Base-by-base conservation (phyloP, 2,888 invertebrate genomes). In the Rhabditoides inermis region DNA sequence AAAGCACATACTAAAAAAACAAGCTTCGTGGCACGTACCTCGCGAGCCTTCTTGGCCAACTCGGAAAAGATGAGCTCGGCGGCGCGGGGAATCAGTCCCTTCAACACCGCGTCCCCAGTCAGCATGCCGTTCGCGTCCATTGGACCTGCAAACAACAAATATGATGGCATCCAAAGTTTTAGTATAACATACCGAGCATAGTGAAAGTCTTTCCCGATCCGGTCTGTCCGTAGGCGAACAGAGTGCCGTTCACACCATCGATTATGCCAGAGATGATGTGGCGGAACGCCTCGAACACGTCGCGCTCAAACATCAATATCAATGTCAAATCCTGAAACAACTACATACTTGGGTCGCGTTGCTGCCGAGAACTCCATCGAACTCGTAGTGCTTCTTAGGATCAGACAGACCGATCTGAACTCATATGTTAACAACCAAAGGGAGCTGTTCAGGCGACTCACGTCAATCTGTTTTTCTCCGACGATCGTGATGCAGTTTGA, bases 181-280 rank as follows among this genome's bases (percentile, higher is more conserved):
- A 32, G 32, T 10, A 10, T 32, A 10, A 32, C 15, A 32, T 32
- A 66, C 78, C 79, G 15, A 79, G 52, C 79, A 79, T 79, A 3
- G 78, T 79, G 58, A 76, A 78, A 1, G 79, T 79, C 60, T 79
- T 79, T 4, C 79, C 79, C 23, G 77, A 77, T 32, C 62, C 79
- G 15, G 79, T 79, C 66, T 79, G 78, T 1, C 79, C 79, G 66
- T 79, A 79, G 2, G 79, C 79, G 72, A 79, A 79, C 47, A 79
- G 77, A 3, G 79, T 79, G 2, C 78, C 78, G 68, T 79, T 79
- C 61, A 77, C 77, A 2, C 79, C 79, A 25, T 68, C 66, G 0
- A 78, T 56, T 61, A 77, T 77, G 46, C 77, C 77, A 22, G 78
- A 77, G 39, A 79, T 76, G n/a, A 79, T 69, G 23, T 69, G 68